Evolutionary conservation across 2,797 vertebrate genomes (phyloP).

Genomic region (Onychomys arenicola): DNA sequence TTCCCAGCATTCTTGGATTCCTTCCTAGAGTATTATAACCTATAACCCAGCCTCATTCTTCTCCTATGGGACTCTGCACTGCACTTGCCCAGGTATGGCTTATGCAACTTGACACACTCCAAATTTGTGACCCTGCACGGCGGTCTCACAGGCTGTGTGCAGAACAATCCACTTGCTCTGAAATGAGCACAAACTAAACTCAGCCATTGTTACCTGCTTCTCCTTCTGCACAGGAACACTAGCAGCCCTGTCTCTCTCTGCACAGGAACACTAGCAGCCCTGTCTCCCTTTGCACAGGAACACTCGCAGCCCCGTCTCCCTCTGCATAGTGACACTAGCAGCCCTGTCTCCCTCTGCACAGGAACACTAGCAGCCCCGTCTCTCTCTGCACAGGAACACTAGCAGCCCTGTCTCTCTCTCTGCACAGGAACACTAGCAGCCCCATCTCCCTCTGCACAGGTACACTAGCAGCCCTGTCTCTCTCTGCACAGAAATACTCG

Average conservation of each 20-base stretch:
- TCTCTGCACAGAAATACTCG: too few species aligned
- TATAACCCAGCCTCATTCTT: accelerated
- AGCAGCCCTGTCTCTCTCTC: neutral
- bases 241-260: neutral
- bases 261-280: too few species aligned
- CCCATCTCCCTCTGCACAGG: neutral
- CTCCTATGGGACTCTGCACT: accelerated
- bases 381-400: too few species aligned
- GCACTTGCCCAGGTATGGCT: too few species aligned
- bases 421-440: too few species aligned
- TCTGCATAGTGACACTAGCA: too few species aligned
- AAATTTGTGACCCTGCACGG: neutral
- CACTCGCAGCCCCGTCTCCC: neutral
- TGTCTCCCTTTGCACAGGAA: neutral
- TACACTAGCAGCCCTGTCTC: neutral
- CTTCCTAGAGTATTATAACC: neutral
- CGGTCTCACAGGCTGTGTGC: neutral
- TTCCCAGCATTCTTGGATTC: neutral
- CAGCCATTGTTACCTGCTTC: neutral
- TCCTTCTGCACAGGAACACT: neutral
- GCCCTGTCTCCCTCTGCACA: too few species aligned
- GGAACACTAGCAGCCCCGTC: too few species aligned
- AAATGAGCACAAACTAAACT: neutral
- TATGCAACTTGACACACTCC: neutral
- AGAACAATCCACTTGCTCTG: neutral